These are phyloP conservation scores for Leptodactylus fallax DNA, from an alignment of 2,797 vertebrate species.

Conservation along the genomic window DNA sequence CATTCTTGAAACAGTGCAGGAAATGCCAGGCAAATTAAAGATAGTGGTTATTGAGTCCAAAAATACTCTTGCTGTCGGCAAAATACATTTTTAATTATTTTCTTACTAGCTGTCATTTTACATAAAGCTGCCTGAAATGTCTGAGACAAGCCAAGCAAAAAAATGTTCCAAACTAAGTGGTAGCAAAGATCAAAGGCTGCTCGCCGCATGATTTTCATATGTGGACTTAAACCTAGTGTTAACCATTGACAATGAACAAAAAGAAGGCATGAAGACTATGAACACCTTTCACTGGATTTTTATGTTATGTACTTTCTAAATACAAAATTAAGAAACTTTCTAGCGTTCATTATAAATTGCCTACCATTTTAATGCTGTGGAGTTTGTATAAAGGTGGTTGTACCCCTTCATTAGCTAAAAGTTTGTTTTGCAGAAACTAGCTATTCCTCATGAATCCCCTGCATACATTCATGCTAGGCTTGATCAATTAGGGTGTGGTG, in stretches of 20 bases:
- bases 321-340: not conserved
- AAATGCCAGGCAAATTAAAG: slow-evolving; percentile 78
- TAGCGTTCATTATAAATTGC: too few species aligned
- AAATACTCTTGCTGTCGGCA: slow-evolving; percentile 84
- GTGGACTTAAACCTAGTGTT: slow-evolving; percentile 68
- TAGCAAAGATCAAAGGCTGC: slow-evolving; percentile 70
- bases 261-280: not conserved
- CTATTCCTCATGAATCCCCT: too few species aligned
- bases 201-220: slow-evolving; percentile 38
- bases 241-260: slow-evolving; percentile 67
- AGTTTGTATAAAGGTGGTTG: too few species aligned
- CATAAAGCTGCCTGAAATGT: slow-evolving; percentile 78
- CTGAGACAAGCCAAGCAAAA: slow-evolving; percentile 78
- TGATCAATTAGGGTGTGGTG: too few species aligned
- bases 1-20: not conserved
- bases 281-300: too few species aligned
- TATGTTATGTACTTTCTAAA: too few species aligned
- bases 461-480: too few species aligned
- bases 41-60: slow-evolving; percentile 80
- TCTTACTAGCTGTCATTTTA: slow-evolving; percentile 82
- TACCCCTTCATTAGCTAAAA: too few species aligned
- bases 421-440: too few species aligned
- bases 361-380: too few species aligned
- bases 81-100: slow-evolving; percentile 86
- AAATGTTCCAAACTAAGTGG: slow-evolving; percentile 72